A percentile compares a stretch with the other conserved stretches of the same genome.
Conservation (phyloP, 2,888 invertebrate species). For the Teinopalpus imperialis region DNA sequence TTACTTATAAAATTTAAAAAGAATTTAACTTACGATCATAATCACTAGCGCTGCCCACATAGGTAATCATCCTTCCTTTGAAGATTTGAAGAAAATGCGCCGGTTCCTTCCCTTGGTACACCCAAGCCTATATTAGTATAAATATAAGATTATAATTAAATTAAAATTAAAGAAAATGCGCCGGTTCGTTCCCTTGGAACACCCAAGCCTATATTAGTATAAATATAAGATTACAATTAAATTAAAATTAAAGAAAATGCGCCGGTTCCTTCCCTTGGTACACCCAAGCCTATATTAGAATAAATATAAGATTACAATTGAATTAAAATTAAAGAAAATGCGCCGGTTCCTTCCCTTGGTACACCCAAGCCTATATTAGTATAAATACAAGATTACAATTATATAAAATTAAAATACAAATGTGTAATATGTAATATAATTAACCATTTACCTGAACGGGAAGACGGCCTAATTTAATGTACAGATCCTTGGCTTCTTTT, state of each 20-base stretch:
- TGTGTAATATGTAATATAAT: slow-evolving; percentile 29
- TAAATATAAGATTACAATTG: background rate
- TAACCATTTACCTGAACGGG: slow-evolving; percentile 64
- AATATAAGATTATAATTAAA: background rate
- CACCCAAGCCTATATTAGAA: slow-evolving; percentile 83
- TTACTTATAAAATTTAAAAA: no score
- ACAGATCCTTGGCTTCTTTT: slow-evolving; percentile 82
- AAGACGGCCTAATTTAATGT: slow-evolving; percentile 71
- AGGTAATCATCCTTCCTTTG: slow-evolving; percentile 91
- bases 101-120: slow-evolving; percentile 94
- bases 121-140: slow-evolving; percentile 80
- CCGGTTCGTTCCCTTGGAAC: slow-evolving; percentile 94
- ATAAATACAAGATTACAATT: background rate
- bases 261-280: slow-evolving; percentile 95
- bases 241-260: slow-evolving; percentile 89
- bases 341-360: slow-evolving; percentile 94
- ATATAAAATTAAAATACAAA: background rate
- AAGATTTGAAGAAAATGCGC: slow-evolving; percentile 95
- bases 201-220: slow-evolving; percentile 83
- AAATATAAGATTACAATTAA: background rate
- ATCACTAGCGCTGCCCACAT: slow-evolving; percentile 85
- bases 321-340: slow-evolving; percentile 89
- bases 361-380: slow-evolving; percentile 84
- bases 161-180: slow-evolving; percentile 91
- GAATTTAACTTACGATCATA: slow-evolving; percentile 80